Percentiles rank a stretch among this genome's conserved stretches.
phyloP scores from a whole-genome alignment of 2,113 vertebrate species.

The Philantomba maxwellii region DNA sequence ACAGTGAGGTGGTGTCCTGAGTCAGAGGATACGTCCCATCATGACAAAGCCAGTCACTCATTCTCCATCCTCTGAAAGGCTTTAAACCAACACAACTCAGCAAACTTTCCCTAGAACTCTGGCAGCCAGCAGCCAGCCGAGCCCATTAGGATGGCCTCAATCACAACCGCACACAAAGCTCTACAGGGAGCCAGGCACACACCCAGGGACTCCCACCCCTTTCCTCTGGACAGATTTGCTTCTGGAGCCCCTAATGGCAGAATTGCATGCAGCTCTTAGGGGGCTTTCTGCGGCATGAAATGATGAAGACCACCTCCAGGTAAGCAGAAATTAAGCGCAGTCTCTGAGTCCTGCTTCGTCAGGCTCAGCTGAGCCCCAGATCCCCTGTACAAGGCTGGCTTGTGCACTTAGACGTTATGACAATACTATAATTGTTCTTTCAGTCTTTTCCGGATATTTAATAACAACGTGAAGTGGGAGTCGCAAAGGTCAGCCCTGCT shows the following conservation, averaged over 20 bases:
- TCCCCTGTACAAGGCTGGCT: not conserved
- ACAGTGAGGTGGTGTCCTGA: not conserved
- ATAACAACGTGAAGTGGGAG: conserved; percentile 58
- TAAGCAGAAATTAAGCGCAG: conserved; percentile 20
- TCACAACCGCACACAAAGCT: accelerated
- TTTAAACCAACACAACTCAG: not conserved
- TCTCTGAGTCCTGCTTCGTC: not conserved
- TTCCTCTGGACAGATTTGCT: not conserved
- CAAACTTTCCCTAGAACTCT: not conserved
- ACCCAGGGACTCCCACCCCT: not conserved
- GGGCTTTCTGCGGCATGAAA: not conserved
- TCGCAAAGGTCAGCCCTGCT: conserved; percentile 21
- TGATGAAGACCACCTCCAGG: conserved; percentile 52
- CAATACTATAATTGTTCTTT: conserved; percentile 63
- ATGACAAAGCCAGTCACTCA: not conserved
- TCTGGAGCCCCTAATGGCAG: not conserved
- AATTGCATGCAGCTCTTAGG: accelerated
- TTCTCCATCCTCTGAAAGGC: not conserved
- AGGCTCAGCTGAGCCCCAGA: not conserved
- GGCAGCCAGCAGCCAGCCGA: not conserved
- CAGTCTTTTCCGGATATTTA: conserved; percentile 62
- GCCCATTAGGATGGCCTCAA: not conserved
- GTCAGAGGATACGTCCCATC: too few species aligned
- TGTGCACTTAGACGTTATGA: conserved; percentile 28
- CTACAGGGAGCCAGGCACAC: not conserved